phyloP scores from a whole-genome alignment of 2,888 invertebrate genomes.

The Lepetodrilus schrolli region DNA sequence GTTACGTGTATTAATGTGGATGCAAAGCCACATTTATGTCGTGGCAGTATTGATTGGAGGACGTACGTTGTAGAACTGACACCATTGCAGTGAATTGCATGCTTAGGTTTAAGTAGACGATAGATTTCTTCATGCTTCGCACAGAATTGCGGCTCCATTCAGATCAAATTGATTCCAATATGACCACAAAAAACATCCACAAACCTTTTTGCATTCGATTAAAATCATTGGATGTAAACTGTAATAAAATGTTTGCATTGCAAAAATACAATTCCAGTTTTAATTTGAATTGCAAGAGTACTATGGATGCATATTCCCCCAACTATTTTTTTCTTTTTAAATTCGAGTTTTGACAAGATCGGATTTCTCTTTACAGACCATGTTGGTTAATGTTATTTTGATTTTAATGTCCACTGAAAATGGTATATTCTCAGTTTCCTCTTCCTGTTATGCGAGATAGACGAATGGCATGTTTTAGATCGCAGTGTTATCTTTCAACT shows the following conservation, averaged over 20 bases:
- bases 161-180: background rate
- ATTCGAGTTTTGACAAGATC: background rate
- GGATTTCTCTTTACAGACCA: background rate
- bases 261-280: no score
- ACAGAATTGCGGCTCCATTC: background rate
- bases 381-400: background rate
- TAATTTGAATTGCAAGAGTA: no score
- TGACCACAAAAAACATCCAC: background rate
- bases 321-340: no score
- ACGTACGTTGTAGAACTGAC: background rate
- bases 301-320: no score
- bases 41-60: background rate
- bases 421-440: background rate
- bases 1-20: slow-evolving; percentile 1
- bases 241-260: background rate
- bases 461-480: background rate
- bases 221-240: background rate
- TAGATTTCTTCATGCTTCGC: background rate
- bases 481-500: background rate
- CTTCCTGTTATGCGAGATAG: background rate
- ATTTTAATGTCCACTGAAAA: no score
- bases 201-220: background rate
- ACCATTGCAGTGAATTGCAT: background rate
- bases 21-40: background rate
- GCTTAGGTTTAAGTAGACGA: background rate